Percentiles rank a stretch among this genome's conserved stretches.
Evolutionary conservation across 2,113 vertebrate genomes (phyloP).

Genomic region (Lanius ludovicianus): DNA sequence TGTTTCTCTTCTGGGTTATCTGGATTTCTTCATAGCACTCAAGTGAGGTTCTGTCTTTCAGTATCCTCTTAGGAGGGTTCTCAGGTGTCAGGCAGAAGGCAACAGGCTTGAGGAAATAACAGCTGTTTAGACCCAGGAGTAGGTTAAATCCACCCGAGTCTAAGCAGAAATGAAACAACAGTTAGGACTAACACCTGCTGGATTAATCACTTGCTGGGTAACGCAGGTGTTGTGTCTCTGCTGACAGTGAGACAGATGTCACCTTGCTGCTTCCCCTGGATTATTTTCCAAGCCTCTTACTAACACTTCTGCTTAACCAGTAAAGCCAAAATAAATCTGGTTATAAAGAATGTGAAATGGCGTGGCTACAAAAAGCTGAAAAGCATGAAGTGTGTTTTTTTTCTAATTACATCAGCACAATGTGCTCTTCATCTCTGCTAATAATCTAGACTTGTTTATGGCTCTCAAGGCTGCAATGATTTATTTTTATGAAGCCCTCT

Average conservation of each 20-base stretch:
- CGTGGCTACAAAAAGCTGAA: neutral
- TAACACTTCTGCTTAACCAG: too few species aligned
- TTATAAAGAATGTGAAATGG: neutral
- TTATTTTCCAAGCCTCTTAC: neutral
- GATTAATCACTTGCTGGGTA: neutral
- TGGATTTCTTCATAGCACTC: neutral
- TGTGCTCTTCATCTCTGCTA: neutral
- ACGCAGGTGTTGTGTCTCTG: neutral
- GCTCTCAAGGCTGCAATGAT: neutral
- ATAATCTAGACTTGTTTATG: neutral
- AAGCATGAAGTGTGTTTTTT: neutral
- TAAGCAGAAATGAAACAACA: neutral
- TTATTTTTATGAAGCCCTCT: neutral
- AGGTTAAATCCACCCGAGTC: neutral
- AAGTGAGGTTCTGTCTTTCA: neutral
- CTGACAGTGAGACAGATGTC: neutral
- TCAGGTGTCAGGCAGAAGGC: neutral
- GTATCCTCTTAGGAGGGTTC: neutral
- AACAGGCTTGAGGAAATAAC: neutral
- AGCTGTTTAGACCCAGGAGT: neutral
- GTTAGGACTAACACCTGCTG: neutral
- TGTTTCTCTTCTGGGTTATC: neutral
- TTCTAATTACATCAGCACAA: neutral
- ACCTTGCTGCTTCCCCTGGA: neutral
- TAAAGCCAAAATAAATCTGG: neutral